A percentile compares a stretch with the other conserved stretches of the same genome.
These are phyloP conservation scores for Griposia aprilina DNA, from an alignment of 2,888 invertebrate genomes.

Conservation along the genomic window DNA sequence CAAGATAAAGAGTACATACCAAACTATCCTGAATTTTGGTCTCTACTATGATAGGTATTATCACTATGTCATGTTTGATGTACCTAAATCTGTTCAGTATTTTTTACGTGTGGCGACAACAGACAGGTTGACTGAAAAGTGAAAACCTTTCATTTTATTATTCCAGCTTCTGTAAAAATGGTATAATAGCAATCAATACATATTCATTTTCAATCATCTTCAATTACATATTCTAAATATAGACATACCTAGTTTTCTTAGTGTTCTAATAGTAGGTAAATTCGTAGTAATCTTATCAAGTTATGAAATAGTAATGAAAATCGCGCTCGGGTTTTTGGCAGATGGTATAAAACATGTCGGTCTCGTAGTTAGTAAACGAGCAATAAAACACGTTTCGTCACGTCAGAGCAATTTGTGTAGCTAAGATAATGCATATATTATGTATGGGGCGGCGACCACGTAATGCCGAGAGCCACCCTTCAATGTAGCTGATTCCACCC, in stretches of 20 bases:
- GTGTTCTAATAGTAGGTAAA: not conserved
- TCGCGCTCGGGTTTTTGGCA: constrained; percentile 26
- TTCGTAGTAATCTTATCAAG: not conserved
- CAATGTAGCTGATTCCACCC: constrained; percentile 79
- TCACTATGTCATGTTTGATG: not conserved
- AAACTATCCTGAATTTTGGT: not conserved
- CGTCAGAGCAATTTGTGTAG: constrained; percentile 73
- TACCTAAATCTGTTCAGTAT: not conserved
- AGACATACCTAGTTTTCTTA: not conserved
- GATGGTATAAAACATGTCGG: constrained; percentile 43
- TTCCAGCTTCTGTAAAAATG: not conserved
- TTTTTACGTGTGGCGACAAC: not conserved
- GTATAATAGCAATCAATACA: not conserved
- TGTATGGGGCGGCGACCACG: constrained; percentile 75
- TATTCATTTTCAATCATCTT: not conserved
- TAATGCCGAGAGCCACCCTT: constrained; percentile 75
- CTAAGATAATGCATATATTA: constrained; percentile 78
- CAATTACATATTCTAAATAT: not conserved
- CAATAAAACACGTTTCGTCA: constrained; percentile 72
- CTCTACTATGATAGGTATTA: not conserved
- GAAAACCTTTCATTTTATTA: not conserved
- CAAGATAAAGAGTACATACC: too few species aligned
- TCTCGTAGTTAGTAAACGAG: constrained; percentile 61
- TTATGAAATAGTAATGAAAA: constrained; percentile 30
- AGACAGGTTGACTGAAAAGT: not conserved